Percentiles rank a stretch among this genome's conserved stretches.
Conservation (phyloP, 1,140 invertebrate genomes). For the Bombus sylvicola region DNA sequence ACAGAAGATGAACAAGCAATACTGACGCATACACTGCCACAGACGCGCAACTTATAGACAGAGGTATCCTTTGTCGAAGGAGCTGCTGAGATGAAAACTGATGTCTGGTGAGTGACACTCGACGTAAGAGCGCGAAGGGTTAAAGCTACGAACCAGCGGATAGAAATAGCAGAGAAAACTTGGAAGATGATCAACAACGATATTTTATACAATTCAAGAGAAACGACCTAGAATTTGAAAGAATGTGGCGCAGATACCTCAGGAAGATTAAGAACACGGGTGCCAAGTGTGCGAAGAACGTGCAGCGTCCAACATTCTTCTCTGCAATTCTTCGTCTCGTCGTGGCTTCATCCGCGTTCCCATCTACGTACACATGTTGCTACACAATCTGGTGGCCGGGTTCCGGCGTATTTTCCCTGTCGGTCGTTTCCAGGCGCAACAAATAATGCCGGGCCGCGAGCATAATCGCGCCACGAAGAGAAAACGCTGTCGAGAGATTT, state of each 20-base stretch:
- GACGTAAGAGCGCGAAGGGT: too few relatives aligned
- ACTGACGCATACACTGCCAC: fast-evolving
- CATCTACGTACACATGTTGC: neutral
- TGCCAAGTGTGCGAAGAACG: neutral
- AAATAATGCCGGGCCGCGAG: neutral
- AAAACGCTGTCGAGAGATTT: conserved; percentile 13
- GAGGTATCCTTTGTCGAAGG: too few relatives aligned
- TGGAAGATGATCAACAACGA: neutral
- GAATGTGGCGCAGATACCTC: neutral
- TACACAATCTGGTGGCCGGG: neutral
- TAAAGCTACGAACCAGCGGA: too few relatives aligned
- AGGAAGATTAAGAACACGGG: neutral
- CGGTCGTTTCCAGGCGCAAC: neutral
- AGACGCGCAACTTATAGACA: too few relatives aligned
- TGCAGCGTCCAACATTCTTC: neutral
- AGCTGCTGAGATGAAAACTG: too few relatives aligned
- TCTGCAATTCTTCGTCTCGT: neutral
- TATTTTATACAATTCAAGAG: too few relatives aligned
- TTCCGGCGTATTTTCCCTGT: neutral
- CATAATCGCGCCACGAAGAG: neutral
- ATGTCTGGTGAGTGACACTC: too few relatives aligned
- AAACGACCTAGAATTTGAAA: neutral
- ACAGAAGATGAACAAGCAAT: too few relatives aligned
- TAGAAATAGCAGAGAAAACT: neutral
- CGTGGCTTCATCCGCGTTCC: neutral